A percentile compares a stretch with the other conserved stretches of the same genome.
Evolutionary conservation across 1,140 invertebrate species (phyloP).

Genomic region (Batillaria attramentaria): DNA sequence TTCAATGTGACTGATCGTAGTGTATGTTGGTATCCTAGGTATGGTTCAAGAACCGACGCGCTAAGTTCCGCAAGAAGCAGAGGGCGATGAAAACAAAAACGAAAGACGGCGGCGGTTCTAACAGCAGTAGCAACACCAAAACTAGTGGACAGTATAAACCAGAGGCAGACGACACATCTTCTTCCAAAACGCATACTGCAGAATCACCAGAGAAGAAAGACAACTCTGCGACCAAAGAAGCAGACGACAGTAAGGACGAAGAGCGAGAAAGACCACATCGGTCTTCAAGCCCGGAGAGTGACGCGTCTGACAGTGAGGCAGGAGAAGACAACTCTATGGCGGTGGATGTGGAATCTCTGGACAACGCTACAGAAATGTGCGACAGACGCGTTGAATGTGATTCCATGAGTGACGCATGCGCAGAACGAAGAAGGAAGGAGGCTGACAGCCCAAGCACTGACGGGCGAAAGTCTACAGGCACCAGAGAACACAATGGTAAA

Average conservation of each 20-base stretch:
- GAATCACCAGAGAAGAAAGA: constrained; percentile 2
- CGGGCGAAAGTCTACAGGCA: not conserved
- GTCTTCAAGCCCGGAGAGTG: constrained; percentile 17
- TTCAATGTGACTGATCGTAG: not conserved
- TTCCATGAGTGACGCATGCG: not conserved
- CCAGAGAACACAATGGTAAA: not conserved
- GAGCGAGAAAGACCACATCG: not conserved
- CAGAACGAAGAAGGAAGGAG: not conserved
- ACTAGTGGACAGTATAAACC: no score
- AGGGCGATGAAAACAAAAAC: constrained; percentile 45
- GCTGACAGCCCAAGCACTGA: not conserved
- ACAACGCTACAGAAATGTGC: not conserved
- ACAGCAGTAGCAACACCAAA: not conserved
- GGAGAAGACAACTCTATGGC: constrained; percentile 16
- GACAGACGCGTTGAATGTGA: constrained; percentile 1
- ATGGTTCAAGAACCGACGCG: constrained; percentile 70
- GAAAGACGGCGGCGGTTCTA: constrained; percentile 25
- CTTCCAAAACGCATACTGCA: not conserved
- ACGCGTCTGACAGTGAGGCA: constrained; percentile 26
- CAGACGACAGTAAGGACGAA: not conserved
- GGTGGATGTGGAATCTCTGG: constrained; percentile 33
- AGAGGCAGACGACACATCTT: not conserved
- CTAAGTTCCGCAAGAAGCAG: constrained; percentile 69
- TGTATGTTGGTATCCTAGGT: constrained; percentile 54
- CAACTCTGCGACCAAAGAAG: not conserved